Evolutionary conservation across 2,888 invertebrate genomes (phyloP), one percentile per base, ranked within the genome.

Genomic region (Lepidocyrtoides sp.): DNA sequence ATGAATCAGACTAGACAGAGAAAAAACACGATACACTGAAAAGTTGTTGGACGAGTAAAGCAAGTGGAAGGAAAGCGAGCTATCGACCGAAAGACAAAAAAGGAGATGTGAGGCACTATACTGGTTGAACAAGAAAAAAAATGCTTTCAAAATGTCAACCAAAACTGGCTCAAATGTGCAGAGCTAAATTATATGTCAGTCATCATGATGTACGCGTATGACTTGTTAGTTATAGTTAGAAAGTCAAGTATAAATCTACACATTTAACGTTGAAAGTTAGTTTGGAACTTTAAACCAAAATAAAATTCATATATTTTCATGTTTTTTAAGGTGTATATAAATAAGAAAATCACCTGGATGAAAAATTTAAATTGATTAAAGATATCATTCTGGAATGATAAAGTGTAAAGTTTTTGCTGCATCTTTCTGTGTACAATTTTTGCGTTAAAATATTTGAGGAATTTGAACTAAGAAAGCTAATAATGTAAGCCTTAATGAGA

Each of bases 11-110:
- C 23, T 44, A 82, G 63, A 63, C 20, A 82, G 54, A 54, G 23
- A 54, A 54, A 48, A 23, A 0, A 54, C 54, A 29, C 17, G 26
- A 17, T 5, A 57, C 29, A 44, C 44, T 29, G 23, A 75, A 75
- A 75, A 83, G 66, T 66, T 83, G 48, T 63, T 83, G 41, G 66
- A 66, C 48, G 69, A 88, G 69, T 82, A 82, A 87, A 87, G 87
- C 66, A 79, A 87, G 60, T 87, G 87, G 87, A 87, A 87, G 66
- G 66, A 87, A 88, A 81, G 88, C 69, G 75, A 89, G 89, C 83
- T 83, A 89, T 83, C 51, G 89, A 89, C 51, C 83, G 89, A 75
- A 75, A 63, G 83, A 89, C 82, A 88, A 88, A 79, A 88, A 60
- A 44, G 36, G 54, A 81, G 51, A 36, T 32, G 44, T 72, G 75